Evolutionary conservation across 2,888 invertebrate species (phyloP).

Genomic region (Autographa gamma): DNA sequence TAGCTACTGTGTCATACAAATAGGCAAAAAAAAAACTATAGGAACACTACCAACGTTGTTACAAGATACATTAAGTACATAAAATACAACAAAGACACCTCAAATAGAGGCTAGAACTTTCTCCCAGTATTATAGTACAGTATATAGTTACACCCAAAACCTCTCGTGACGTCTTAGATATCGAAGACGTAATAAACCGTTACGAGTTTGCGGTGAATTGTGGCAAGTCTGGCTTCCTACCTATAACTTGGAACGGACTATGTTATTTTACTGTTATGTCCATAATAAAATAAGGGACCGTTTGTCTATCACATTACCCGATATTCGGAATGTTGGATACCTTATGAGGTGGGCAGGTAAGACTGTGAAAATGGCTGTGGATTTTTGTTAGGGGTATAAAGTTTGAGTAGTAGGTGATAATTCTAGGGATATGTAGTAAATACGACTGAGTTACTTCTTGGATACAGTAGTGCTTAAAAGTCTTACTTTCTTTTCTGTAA

Average conservation of each 20-base stretch:
- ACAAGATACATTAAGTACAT: too few species aligned
- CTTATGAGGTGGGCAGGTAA: neutral
- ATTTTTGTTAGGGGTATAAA: neutral
- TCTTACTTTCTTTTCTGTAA: too few species aligned
- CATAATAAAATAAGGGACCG: conserved; percentile 9
- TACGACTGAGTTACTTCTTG: too few species aligned
- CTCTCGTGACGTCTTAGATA: neutral
- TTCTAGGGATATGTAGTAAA: neutral
- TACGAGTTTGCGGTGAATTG: conserved; percentile 4
- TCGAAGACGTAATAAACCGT: conserved; percentile 3
- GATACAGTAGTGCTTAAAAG: too few species aligned
- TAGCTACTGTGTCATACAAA: too few species aligned
- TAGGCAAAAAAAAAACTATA: too few species aligned
- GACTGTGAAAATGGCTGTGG: neutral
- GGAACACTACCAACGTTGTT: too few species aligned
- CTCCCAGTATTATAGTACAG: too few species aligned
- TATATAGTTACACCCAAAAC: neutral
- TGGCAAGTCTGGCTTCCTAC: neutral
- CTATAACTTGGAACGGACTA: conserved; percentile 3
- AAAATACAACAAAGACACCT: too few species aligned
- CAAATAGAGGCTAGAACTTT: too few species aligned
- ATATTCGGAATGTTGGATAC: neutral
- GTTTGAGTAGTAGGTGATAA: neutral
- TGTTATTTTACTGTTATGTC: conserved; percentile 11
- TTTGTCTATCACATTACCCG: conserved; percentile 8